Evolutionary conservation across 1,140 invertebrate genomes (phyloP).

Genomic region (Cydia strobilella): DNA sequence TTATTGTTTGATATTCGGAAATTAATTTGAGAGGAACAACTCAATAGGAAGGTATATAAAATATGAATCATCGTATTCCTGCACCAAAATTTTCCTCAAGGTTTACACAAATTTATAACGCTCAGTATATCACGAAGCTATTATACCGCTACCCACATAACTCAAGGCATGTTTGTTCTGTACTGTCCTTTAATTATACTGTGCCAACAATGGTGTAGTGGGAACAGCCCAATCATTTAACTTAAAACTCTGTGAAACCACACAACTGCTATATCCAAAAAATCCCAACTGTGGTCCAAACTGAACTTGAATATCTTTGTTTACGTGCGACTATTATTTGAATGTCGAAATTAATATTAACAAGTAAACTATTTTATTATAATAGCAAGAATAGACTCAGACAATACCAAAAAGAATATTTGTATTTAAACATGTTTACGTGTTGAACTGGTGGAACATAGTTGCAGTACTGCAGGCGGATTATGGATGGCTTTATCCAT

Average conservation of each 20-base stretch:
- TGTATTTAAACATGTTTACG: no score
- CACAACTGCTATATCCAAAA: no score
- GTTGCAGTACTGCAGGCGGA: no score
- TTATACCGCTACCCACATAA: conserved; percentile 7
- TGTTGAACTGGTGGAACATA: no score
- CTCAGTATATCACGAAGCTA: conserved; percentile 16
- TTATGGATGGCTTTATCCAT: no score
- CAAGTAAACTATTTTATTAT: no score
- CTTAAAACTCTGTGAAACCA: neutral
- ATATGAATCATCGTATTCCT: neutral
- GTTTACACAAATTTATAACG: neutral
- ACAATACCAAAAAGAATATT: no score
- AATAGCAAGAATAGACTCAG: no score
- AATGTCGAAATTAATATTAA: no score
- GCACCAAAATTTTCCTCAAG: neutral
- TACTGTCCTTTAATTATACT: conserved; percentile 32
- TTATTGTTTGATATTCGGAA: neutral
- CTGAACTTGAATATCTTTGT: no score
- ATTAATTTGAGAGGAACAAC: neutral
- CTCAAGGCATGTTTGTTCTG: conserved; percentile 16
- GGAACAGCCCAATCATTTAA: neutral
- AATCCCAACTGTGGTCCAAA: no score
- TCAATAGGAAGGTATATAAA: neutral
- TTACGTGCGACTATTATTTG: no score
- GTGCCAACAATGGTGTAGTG: neutral